These are phyloP conservation scores for Varanus komodoensis DNA, from an alignment of 2,113 vertebrate genomes.

Conservation along the genomic window DNA sequence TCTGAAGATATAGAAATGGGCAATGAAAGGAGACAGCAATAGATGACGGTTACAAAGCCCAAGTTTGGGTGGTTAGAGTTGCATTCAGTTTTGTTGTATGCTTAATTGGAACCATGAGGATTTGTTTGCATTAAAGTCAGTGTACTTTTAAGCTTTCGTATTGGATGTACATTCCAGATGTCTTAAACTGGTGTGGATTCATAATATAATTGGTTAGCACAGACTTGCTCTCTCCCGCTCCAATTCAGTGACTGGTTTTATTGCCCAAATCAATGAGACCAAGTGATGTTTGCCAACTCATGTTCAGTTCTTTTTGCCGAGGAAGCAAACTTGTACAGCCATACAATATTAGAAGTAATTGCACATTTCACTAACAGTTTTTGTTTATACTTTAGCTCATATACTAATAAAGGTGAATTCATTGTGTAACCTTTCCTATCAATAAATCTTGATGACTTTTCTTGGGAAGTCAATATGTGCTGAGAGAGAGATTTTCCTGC, in stretches of 20 bases:
- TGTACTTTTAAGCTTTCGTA: neutral
- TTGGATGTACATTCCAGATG: constrained; percentile 1
- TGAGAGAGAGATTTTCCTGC: neutral
- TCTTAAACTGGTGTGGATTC: neutral
- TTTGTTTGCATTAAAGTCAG: neutral
- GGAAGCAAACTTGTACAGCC: neutral
- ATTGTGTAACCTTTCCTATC: neutral
- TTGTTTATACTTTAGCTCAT: neutral
- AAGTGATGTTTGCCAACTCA: neutral
- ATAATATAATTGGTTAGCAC: neutral
- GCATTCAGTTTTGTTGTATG: neutral
- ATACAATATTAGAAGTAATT: constrained; percentile 11
- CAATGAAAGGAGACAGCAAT: neutral
- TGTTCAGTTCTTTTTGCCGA: neutral
- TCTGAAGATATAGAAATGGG: neutral
- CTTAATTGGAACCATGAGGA: neutral
- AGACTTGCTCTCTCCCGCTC: neutral
- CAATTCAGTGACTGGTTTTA: constrained; percentile 20
- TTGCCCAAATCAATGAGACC: constrained; percentile 21
- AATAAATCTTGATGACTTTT: neutral
- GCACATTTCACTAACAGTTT: neutral
- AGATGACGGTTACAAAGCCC: neutral
- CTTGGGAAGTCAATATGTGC: constrained; percentile 4
- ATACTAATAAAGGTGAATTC: neutral
- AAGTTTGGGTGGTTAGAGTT: neutral